Base-by-base conservation (phyloP, 2,888 invertebrate genomes). In the Drosophila rellima region DNA sequence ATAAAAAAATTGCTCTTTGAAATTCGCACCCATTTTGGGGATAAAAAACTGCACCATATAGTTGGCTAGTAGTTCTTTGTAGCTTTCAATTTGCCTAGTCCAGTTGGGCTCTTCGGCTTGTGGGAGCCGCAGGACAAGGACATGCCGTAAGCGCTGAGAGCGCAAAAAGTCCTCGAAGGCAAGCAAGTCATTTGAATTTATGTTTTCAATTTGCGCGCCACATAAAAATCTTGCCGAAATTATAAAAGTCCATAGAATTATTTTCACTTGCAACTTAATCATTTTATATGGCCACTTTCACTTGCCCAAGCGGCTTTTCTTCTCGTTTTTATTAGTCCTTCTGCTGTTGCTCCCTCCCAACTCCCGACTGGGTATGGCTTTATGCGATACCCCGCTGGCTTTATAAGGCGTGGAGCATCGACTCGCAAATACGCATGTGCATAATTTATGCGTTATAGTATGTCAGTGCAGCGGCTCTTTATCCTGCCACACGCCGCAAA, bases 151-250 rank as follows among this genome's bases (percentile, higher is more conserved):
- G 61, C 86, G 82, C 66, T 90, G 77, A 42, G 72, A 73, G 50
- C 82, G 77, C 56, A 91, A 72, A 77, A 92, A 91, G 78, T 89
- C 85, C 57, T 78, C 72, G 73, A 92, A 90, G 60, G 87, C 86
- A 20, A 70, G 82, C 63, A 87, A 69, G 70, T 85, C 84, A 74
- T 84, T 84, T 77, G 74, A 75, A 79, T 89, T 85, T 89, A 85
- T 89, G 80, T 54, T 79, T 85, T 85, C 89, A 87, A 89, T 89
- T 83, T 83, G 74, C 70, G 51, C 59, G 52, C 52, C 72, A 70
- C 79, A 71, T 72, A 76, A 75, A 76, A 80, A 64, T 72, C 62
- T 70, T 75, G 69, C 59, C 62, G 47, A 84, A 82, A 85, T 84
- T 85, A 87, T 74, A 66, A 87, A 74, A 75, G 71, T 70, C 88